Evolutionary conservation across 2,113 vertebrate species (phyloP).

Genomic region (Misgurnus anguillicaudatus): DNA sequence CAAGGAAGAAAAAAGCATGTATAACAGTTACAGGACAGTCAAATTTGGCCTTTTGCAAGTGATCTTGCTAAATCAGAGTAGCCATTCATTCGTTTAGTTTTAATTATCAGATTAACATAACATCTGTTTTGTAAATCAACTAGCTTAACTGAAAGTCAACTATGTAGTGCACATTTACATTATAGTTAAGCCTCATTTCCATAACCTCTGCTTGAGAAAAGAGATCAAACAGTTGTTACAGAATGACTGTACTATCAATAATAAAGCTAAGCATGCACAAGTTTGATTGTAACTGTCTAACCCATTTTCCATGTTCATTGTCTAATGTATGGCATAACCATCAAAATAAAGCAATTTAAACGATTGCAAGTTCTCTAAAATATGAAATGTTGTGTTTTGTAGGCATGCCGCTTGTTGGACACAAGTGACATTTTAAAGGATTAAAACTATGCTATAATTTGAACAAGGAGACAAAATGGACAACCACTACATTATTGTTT

Average conservation of each 20-base stretch:
- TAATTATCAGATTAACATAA: slow-evolving; percentile 7
- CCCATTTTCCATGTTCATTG: slow-evolving; percentile 11
- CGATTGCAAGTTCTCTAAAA: slow-evolving; percentile 14
- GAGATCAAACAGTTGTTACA: slow-evolving; percentile 17
- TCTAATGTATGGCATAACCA: slow-evolving; percentile 1
- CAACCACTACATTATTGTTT: no score
- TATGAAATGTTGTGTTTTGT: slow-evolving; percentile 4
- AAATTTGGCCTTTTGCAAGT: neutral
- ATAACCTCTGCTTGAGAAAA: slow-evolving; percentile 9
- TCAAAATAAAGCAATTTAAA: neutral
- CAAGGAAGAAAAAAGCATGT: slow-evolving; percentile 14
- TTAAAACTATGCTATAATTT: neutral
- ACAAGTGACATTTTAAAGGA: neutral
- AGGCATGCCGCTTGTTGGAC: neutral
- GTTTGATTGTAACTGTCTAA: slow-evolving; percentile 32
- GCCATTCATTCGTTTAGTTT: neutral
- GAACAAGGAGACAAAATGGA: no score
- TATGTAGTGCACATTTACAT: slow-evolving; percentile 17
- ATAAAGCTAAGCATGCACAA: slow-evolving; percentile 50
- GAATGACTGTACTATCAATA: slow-evolving; percentile 42
- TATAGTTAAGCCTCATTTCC: slow-evolving; percentile 31
- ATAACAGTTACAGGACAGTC: neutral
- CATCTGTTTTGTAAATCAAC: slow-evolving; percentile 28
- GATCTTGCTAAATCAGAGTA: slow-evolving; percentile 14
- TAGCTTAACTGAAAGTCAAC: neutral